These are phyloP conservation scores for Colinus virginianus DNA, from an alignment of 2,113 vertebrate genomes.

Conservation along the genomic window DNA sequence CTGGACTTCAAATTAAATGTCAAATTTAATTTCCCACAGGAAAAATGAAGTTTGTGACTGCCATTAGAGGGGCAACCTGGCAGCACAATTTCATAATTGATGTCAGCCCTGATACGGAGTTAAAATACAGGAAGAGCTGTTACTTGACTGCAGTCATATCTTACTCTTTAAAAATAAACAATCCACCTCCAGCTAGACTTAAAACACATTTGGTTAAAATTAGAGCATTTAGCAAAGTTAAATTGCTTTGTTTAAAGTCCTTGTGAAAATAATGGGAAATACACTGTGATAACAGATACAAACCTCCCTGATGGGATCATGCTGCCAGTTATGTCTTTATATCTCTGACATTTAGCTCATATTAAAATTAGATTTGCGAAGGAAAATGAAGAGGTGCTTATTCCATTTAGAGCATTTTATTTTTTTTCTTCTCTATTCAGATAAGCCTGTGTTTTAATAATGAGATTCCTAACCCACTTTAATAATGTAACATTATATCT, in stretches of 20 bases:
- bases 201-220: not conserved
- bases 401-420: conserved; percentile 15
- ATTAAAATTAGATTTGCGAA: conserved; percentile 67
- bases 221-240: conserved; percentile 16
- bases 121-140: conserved; percentile 43
- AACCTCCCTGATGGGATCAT: conserved; percentile 28
- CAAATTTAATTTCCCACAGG: conserved; percentile 77
- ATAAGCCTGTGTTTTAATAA: conserved; percentile 67
- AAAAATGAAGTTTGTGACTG: conserved; percentile 70
- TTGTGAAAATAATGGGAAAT: conserved; percentile 14
- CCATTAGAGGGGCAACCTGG: conserved; percentile 48
- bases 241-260: not conserved
- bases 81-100: conserved; percentile 65
- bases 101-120: conserved; percentile 38
- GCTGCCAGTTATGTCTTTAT: conserved; percentile 38
- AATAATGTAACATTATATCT: conserved; percentile 67
- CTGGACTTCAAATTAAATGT: conserved; percentile 79
- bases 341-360: conserved; percentile 47
- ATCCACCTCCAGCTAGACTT: not conserved
- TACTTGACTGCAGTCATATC: conserved; percentile 15
- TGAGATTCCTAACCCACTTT: conserved; percentile 66
- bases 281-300: conserved; percentile 7
- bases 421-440: conserved; percentile 44
- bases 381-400: conserved; percentile 50
- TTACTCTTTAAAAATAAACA: conserved; percentile 55